Conservation (phyloP, 2,797 vertebrate species). For the Sarcophilus harrisii region DNA sequence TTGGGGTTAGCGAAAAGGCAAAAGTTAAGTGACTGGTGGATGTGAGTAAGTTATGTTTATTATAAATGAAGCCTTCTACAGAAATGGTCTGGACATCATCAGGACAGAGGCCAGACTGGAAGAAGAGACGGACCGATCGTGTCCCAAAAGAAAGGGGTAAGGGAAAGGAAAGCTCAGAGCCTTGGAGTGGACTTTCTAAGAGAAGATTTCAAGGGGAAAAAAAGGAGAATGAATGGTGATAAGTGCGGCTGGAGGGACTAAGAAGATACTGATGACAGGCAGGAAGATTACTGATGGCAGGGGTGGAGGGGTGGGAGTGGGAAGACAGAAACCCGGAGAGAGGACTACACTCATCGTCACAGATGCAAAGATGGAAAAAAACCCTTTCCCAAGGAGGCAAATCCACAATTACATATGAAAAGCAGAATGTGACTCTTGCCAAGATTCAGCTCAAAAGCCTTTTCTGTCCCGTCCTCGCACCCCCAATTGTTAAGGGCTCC, state of each 20-base stretch:
- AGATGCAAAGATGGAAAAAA: no score
- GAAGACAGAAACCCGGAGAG: no score
- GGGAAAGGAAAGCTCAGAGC: not conserved
- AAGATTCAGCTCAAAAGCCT: no score
- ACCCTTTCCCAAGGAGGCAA: no score
- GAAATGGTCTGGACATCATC: not conserved
- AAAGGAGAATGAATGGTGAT: not conserved
- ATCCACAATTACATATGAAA: no score
- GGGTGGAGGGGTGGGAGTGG: fast-evolving
- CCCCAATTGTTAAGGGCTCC: no score
- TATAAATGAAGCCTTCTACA: not conserved
- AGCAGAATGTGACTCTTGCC: no score
- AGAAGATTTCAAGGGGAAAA: not conserved
- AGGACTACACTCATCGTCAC: no score
- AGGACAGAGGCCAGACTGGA: not conserved
- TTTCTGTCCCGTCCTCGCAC: no score
- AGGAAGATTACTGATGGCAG: no score
- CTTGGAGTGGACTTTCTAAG: no score
- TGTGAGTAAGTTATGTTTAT: not conserved
- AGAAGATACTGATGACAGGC: not conserved
- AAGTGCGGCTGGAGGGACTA: not conserved
- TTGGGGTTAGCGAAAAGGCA: not conserved
- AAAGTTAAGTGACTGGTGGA: not conserved
- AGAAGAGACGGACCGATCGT: not conserved
- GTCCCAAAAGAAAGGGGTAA: not conserved